A percentile compares a stretch with the other conserved stretches of the same genome.
Conservation (phyloP, 2,888 invertebrate genomes). For the Malacosoma neustria region DNA sequence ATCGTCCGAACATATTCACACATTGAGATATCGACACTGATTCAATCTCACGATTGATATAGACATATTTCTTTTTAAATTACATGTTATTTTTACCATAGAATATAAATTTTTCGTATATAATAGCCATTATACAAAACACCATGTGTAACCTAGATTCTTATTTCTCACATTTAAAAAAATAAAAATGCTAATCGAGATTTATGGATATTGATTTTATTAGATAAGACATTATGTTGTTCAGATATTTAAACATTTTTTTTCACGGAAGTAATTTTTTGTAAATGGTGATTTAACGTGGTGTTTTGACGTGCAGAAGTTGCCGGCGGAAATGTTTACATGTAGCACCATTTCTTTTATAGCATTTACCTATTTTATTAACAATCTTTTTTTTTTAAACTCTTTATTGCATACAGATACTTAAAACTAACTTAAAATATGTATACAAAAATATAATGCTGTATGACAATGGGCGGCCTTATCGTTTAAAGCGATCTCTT, state of each 20-base stretch:
- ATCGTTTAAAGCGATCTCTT: too few species aligned
- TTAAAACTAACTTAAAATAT: too few species aligned
- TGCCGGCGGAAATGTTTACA: too few species aligned
- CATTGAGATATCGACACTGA: not conserved
- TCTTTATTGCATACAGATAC: too few species aligned
- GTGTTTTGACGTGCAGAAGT: not conserved
- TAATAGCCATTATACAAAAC: not conserved
- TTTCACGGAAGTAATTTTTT: constrained; percentile 4
- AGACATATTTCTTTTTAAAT: not conserved
- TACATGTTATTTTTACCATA: not conserved
- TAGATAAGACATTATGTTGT: not conserved
- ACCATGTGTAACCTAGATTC: not conserved
- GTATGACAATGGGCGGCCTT: too few species aligned
- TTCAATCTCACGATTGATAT: not conserved
- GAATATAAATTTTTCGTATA: not conserved
- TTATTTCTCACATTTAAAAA: not conserved
- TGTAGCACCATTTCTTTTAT: not conserved
- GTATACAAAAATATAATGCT: too few species aligned
- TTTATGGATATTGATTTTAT: not conserved
- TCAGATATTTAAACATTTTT: not conserved
- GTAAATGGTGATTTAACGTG: constrained; percentile 1
- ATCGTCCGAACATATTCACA: not conserved
- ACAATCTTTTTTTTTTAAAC: too few species aligned
- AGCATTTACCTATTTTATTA: too few species aligned
- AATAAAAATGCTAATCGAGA: not conserved